Percentiles rank a stretch among this genome's conserved stretches.
phyloP scores from a whole-genome alignment of 2,888 invertebrate species.

The Cynaeus angustus region DNA sequence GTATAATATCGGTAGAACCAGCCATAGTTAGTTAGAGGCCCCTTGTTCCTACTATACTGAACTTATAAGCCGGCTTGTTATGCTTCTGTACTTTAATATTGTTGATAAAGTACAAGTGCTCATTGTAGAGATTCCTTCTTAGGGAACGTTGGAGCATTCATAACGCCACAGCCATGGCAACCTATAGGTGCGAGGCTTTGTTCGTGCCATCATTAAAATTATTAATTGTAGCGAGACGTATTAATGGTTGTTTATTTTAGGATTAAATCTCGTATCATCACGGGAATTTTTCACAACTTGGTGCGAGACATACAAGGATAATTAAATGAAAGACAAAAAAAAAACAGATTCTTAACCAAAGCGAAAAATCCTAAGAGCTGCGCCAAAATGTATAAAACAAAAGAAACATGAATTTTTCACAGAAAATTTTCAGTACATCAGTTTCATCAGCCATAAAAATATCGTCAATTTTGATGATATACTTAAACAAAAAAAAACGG shows the following conservation, averaged over 20 bases:
- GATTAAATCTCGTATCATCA: conserved; percentile 23
- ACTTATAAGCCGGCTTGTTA: conserved; percentile 58
- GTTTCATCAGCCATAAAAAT: no score
- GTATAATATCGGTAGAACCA: conserved; percentile 51
- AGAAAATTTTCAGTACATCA: no score
- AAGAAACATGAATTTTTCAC: no score
- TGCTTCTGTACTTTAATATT: conserved; percentile 62
- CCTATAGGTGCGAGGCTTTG: conserved; percentile 49
- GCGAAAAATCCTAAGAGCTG: neutral
- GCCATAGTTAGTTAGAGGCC: conserved; percentile 55
- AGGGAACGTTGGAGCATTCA: conserved; percentile 49
- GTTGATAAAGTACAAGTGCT: conserved; percentile 61
- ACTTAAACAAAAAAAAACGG: no score
- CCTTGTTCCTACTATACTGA: conserved; percentile 55
- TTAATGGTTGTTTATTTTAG: conserved; percentile 50
- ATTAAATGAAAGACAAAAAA: neutral
- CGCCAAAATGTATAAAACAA: no score
- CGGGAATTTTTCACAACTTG: conserved; percentile 11
- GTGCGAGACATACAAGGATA: neutral
- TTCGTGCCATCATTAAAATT: conserved; percentile 52
- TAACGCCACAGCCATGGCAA: conserved; percentile 50
- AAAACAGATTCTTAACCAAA: no score
- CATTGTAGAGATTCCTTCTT: conserved; percentile 55
- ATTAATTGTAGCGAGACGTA: conserved; percentile 53
- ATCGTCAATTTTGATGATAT: no score